A percentile compares a stretch with the other conserved stretches of the same genome.
phyloP scores from a whole-genome alignment of 2,888 invertebrate species.

The Apotomis capreana region DNA sequence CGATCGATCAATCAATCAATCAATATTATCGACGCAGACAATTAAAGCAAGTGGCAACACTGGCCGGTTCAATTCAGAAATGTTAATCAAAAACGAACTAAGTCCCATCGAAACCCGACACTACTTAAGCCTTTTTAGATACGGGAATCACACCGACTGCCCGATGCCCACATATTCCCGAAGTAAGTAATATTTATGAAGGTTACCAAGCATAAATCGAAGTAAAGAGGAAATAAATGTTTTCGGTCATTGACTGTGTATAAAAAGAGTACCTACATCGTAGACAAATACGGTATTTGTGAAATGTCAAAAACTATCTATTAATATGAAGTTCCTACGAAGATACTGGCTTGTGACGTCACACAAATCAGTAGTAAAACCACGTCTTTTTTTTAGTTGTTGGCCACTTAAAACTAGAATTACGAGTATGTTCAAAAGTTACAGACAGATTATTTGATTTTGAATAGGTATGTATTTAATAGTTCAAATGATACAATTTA shows the following conservation, averaged over 20 bases:
- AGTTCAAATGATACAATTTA: too few species aligned
- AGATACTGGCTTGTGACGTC: too few species aligned
- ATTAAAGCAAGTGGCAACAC: slow-evolving; percentile 58
- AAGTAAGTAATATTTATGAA: slow-evolving; percentile 30
- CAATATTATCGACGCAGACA: slow-evolving; percentile 77
- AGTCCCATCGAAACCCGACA: not conserved
- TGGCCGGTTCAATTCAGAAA: slow-evolving; percentile 59
- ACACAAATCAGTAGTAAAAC: too few species aligned
- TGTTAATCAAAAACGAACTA: not conserved
- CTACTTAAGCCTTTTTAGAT: not conserved
- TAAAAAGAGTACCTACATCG: not conserved
- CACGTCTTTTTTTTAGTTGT: too few species aligned
- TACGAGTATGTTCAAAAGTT: too few species aligned
- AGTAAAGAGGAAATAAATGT: slow-evolving; percentile 21
- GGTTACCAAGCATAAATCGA: slow-evolving; percentile 26
- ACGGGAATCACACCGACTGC: not conserved
- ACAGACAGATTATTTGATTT: too few species aligned
- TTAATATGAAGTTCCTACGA: too few species aligned
- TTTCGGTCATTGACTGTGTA: not conserved
- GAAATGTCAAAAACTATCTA: too few species aligned
- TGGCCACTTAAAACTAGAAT: too few species aligned
- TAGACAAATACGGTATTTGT: not conserved
- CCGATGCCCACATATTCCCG: slow-evolving; percentile 19
- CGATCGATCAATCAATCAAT: slow-evolving; percentile 77
- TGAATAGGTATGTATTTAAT: too few species aligned